phyloP scores from a whole-genome alignment of 1,140 invertebrate species.

The Nasonia vitripennis region DNA sequence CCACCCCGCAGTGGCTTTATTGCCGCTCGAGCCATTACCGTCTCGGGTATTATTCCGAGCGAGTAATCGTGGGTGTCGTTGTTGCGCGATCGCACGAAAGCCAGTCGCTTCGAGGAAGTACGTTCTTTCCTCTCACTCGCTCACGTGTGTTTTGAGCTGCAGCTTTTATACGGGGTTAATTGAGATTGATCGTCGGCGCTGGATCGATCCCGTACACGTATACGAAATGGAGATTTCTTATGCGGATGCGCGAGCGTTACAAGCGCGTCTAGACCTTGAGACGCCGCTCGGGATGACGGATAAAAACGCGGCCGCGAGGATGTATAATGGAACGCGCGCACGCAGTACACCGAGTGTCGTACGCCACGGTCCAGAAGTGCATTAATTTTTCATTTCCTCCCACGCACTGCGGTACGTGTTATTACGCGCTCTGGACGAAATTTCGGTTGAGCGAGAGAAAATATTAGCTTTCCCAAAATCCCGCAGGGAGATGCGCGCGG shows the following conservation, averaged over 20 bases:
- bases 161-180: neutral
- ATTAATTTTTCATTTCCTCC: neutral
- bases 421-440: too few relatives aligned
- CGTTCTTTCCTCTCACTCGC: neutral
- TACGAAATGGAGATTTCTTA: neutral
- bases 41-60: slow-evolving; percentile 6
- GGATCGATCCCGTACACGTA: neutral
- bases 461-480: neutral
- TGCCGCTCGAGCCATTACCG: slow-evolving; percentile 18
- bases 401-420: too few relatives aligned
- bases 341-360: too few relatives aligned
- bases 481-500: too few relatives aligned
- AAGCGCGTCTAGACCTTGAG: neutral
- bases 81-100: slow-evolving; percentile 10
- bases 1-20: slow-evolving; percentile 20
- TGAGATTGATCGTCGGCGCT: neutral
- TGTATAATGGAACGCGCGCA: too few relatives aligned
- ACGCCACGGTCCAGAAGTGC: too few relatives aligned
- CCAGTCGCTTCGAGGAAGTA: neutral
- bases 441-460: neutral
- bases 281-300: too few relatives aligned
- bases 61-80: slow-evolving; percentile 23
- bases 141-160: neutral
- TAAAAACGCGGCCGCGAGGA: too few relatives aligned
- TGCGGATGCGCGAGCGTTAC: neutral